These are phyloP conservation scores for Nomada fucata DNA, from an alignment of 2,888 invertebrate species.

Conservation along the genomic window DNA sequence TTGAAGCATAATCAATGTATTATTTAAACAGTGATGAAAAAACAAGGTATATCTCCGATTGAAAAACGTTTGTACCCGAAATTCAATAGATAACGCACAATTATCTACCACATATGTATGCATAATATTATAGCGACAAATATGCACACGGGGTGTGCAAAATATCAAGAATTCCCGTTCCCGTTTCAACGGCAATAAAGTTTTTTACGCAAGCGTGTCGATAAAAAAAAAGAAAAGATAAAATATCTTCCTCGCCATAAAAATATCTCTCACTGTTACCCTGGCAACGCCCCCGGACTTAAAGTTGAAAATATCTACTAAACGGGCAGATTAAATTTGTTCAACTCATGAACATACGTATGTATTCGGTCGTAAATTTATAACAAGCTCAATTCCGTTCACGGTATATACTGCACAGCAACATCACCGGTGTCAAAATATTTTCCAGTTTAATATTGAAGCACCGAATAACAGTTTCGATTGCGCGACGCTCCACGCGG, in stretches of 20 bases:
- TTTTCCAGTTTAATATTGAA: background rate
- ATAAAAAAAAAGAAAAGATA: slow-evolving; percentile 16
- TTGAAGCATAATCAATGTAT: background rate
- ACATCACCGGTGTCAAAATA: background rate
- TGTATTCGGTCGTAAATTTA: slow-evolving; percentile 28
- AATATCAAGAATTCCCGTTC: no score
- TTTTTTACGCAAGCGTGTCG: background rate
- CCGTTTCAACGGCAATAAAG: background rate
- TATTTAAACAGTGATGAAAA: background rate
- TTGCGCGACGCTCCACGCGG: no score
- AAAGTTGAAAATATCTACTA: background rate
- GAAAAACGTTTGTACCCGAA: background rate
- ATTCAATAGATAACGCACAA: no score
- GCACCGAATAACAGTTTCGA: no score
- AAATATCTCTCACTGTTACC: slow-evolving; percentile 5
- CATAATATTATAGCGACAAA: background rate
- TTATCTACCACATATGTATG: no score
- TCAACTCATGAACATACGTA: slow-evolving; percentile 3
- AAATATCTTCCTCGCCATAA: background rate
- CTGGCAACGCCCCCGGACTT: background rate
- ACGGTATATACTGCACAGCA: background rate
- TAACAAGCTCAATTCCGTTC: slow-evolving; percentile 10
- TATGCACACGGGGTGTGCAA: background rate
- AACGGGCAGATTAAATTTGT: slow-evolving; percentile 32
- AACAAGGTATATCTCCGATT: background rate